Conservation (phyloP, 2,888 invertebrate genomes). For the Lycophotia porphyrea region DNA sequence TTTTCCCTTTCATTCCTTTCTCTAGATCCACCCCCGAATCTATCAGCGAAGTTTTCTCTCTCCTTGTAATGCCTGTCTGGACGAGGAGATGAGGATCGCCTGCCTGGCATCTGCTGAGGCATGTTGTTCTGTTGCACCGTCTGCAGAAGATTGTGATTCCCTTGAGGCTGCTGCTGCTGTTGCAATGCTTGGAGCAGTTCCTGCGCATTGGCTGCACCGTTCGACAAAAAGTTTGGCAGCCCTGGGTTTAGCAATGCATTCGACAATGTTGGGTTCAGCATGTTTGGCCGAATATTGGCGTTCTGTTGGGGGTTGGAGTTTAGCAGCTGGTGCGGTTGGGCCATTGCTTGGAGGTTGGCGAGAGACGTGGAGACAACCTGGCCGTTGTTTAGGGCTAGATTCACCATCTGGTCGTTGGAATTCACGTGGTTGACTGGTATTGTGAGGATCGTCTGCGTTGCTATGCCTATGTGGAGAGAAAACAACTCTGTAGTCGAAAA, state of each 20-base stretch:
- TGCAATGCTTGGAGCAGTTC: slow-evolving; percentile 94
- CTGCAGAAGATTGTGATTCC: slow-evolving; percentile 86
- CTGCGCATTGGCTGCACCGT: slow-evolving; percentile 92
- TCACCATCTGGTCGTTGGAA: slow-evolving; percentile 93
- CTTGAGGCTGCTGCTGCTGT: slow-evolving; percentile 85
- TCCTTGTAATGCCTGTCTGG: slow-evolving; percentile 88
- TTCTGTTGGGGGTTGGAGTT: slow-evolving; percentile 90
- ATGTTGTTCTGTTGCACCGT: slow-evolving; percentile 88
- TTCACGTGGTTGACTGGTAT: slow-evolving; percentile 98
- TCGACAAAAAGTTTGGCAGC: slow-evolving; percentile 93
- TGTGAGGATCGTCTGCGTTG: slow-evolving; percentile 98
- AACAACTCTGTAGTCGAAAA: not conserved
- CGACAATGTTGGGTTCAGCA: slow-evolving; percentile 91
- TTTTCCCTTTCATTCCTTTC: slow-evolving; percentile 89
- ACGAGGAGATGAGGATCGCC: slow-evolving; percentile 86
- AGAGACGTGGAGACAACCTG: slow-evolving; percentile 96
- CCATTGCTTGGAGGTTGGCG: slow-evolving; percentile 94
- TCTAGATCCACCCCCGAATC: slow-evolving; percentile 86
- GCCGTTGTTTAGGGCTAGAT: slow-evolving; percentile 95
- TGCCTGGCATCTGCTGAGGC: slow-evolving; percentile 88
- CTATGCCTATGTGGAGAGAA: slow-evolving; percentile 92
- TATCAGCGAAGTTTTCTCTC: slow-evolving; percentile 84
- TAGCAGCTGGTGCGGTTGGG: slow-evolving; percentile 92
- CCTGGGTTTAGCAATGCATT: slow-evolving; percentile 93
- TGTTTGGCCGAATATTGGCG: slow-evolving; percentile 85